Evolutionary conservation across 1,140 invertebrate genomes (phyloP).

Genomic region (Drosophila miranda): DNA sequence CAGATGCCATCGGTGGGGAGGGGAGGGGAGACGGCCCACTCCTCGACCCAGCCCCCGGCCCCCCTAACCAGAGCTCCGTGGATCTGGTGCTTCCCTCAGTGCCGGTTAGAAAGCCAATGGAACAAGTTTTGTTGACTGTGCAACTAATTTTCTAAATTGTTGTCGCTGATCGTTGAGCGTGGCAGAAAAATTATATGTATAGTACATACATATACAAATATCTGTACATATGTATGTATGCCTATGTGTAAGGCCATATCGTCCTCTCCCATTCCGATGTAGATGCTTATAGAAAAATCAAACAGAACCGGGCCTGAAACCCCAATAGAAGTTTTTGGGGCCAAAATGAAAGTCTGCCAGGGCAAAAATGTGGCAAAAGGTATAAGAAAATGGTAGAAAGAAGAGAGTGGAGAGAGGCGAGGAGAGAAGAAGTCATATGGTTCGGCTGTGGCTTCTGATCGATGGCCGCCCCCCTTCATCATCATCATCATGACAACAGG

Average conservation of each 20-base stretch:
- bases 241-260: not conserved
- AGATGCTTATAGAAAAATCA: conserved; percentile 9
- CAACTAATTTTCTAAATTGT: conserved; percentile 78
- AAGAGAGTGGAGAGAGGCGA: not conserved
- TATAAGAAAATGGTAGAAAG: no score
- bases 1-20: conserved; percentile 36
- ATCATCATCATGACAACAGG: conserved; percentile 25
- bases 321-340: conserved; percentile 15
- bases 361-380: no score
- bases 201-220: not conserved
- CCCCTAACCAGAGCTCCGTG: conserved; percentile 7
- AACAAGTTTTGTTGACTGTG: conserved; percentile 73
- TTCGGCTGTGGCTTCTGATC: not conserved
- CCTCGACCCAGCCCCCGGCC: not conserved
- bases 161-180: conserved; percentile 63
- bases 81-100: conserved; percentile 25
- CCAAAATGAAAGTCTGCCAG: conserved; percentile 13
- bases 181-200: conserved; percentile 40
- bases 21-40: conserved; percentile 10
- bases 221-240: not conserved
- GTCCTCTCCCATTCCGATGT: conserved; percentile 9
- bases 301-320: not conserved
- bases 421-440: conserved; percentile 1
- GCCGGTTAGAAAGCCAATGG: conserved; percentile 71
- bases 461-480: not conserved